These are phyloP conservation scores for Lordiphosa collinella DNA, from an alignment of 1,140 invertebrate genomes.

Conservation along the genomic window DNA sequence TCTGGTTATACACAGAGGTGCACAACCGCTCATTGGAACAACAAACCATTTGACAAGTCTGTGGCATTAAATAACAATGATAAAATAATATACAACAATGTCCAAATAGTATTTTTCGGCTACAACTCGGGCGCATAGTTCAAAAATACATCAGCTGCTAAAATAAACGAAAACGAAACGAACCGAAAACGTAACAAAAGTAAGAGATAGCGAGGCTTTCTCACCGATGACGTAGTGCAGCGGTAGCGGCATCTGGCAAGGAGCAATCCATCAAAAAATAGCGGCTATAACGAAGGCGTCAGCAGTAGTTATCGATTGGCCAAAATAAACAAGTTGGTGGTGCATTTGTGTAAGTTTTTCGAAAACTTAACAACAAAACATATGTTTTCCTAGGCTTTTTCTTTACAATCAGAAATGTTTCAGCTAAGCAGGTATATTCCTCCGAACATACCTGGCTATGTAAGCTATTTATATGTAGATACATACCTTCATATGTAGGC, in stretches of 20 bases:
- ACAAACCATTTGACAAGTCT: constrained; percentile 11
- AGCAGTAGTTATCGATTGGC: constrained; percentile 28
- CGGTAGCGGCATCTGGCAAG: constrained; percentile 23
- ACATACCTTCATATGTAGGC: too few species aligned
- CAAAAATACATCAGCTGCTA: constrained; percentile 32
- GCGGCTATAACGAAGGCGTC: constrained; percentile 4
- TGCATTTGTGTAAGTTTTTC: constrained; percentile 12
- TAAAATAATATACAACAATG: constrained; percentile 16
- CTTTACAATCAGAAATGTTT: too few species aligned
- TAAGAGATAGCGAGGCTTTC: not conserved
- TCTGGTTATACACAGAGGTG: constrained; percentile 21
- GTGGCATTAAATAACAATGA: constrained; percentile 19
- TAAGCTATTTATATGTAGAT: too few species aligned
- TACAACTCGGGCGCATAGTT: constrained; percentile 19
- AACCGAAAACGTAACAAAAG: constrained; percentile 25
- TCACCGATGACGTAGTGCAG: constrained; percentile 21
- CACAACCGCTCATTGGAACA: constrained; percentile 1
- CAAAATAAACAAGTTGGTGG: constrained; percentile 25
- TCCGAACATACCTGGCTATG: too few species aligned
- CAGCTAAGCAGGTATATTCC: too few species aligned
- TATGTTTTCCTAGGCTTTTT: too few species aligned
- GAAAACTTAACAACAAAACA: not conserved
- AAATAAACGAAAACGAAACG: constrained; percentile 22
- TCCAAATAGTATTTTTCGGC: constrained; percentile 2
- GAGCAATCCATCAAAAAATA: constrained; percentile 25